phyloP scores from a whole-genome alignment of 2,113 vertebrate species.

The Bos taurus region ARS-UCD2.0 NC_037338.1:12776501-12777000 shows the following conservation, averaged over 20 bases:
- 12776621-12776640: slow-evolving; percentile 55
- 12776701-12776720: slow-evolving; percentile 67
- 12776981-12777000: background rate
- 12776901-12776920: background rate
- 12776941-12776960: background rate
- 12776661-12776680: slow-evolving; percentile 75
- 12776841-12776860: slow-evolving; percentile 37
- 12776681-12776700: slow-evolving; percentile 75
- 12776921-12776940: background rate
- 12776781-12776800: slow-evolving; percentile 69
- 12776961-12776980: background rate
- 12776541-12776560: background rate
- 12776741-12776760: slow-evolving; percentile 70
- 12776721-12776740: slow-evolving; percentile 73
- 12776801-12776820: slow-evolving; percentile 44
- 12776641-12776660: slow-evolving; percentile 72
- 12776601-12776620: slow-evolving; percentile 48
- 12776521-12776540: background rate
- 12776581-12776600: slow-evolving; percentile 39
- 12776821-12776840: slow-evolving; percentile 37
- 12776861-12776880: background rate
- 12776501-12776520: background rate
- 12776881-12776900: background rate
- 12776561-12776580: background rate
- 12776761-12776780: slow-evolving; percentile 47